Percentiles rank a stretch among this genome's conserved stretches.
Evolutionary conservation across 2,113 vertebrate species (phyloP).

Genomic region (Spea multiplicata): DNA sequence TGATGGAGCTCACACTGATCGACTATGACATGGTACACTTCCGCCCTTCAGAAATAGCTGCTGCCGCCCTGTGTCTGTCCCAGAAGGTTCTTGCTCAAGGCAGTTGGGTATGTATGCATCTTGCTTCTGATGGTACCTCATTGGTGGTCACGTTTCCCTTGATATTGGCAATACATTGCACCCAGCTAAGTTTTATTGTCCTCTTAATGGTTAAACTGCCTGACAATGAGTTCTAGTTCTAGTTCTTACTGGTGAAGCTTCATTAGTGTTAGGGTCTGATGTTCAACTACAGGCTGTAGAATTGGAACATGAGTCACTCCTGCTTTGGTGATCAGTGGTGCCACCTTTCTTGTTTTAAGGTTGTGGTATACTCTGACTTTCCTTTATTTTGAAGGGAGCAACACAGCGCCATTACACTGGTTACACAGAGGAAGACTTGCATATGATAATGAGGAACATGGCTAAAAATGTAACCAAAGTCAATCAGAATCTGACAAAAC

Average conservation of each 20-base stretch:
- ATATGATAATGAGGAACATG: constrained; percentile 78
- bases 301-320: too few species aligned
- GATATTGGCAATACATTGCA: too few species aligned
- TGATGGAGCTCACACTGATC: constrained; percentile 89
- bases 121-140: too few species aligned
- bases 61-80: constrained; percentile 80
- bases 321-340: too few species aligned
- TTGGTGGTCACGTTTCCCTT: too few species aligned
- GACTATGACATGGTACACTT: constrained; percentile 92
- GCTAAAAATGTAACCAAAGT: constrained; percentile 83
- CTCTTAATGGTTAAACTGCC: too few species aligned
- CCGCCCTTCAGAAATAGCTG: constrained; percentile 83
- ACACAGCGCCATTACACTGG: constrained; percentile 83
- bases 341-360: too few species aligned
- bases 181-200: too few species aligned
- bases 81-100: constrained; percentile 76
- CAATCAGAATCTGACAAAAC: constrained; percentile 75
- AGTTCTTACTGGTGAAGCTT: too few species aligned
- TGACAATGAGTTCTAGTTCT: too few species aligned
- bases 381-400: constrained; percentile 63
- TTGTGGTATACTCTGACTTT: not conserved
- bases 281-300: too few species aligned
- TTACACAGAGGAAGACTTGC: constrained; percentile 72
- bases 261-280: too few species aligned
- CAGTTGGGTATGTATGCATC: constrained; percentile 76